These are phyloP conservation scores for Gymnocypris eckloni DNA, from an alignment of 2,797 vertebrate genomes.

Conservation along the genomic window DNA sequence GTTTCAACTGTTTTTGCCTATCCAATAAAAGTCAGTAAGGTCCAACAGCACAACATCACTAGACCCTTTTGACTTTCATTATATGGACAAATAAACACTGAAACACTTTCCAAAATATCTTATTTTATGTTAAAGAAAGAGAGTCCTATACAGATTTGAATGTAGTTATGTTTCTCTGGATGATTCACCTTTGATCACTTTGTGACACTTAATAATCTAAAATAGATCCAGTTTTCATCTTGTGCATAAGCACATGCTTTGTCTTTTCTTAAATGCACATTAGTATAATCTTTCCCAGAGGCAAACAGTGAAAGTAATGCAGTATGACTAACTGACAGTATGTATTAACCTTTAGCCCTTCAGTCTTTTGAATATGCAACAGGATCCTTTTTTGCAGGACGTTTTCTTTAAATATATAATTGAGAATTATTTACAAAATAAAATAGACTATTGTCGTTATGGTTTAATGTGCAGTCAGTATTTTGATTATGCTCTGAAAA, in stretches of 20 bases:
- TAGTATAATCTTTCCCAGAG: constrained; percentile 28
- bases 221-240: not conserved
- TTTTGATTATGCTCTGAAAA: not conserved
- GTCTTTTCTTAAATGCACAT: constrained; percentile 26
- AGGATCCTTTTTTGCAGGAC: not conserved
- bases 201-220: not conserved
- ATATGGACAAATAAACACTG: not conserved
- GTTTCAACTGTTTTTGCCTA: no score
- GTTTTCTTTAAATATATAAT: constrained; percentile 14
- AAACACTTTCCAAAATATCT: not conserved
- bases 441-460: not conserved
- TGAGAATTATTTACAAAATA: not conserved
- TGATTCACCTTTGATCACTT: not conserved
- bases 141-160: not conserved
- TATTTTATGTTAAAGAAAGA: not conserved
- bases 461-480: not conserved
- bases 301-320: constrained; percentile 30
- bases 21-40: not conserved
- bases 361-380: not conserved
- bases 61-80: not conserved
- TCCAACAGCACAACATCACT: not conserved
- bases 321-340: constrained; percentile 30
- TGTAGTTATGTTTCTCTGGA: not conserved
- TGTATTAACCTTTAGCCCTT: constrained; percentile 31
- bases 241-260: not conserved